These are phyloP conservation scores for Caranx melampygus DNA, from an alignment of 2,113 vertebrate genomes.

Conservation along the genomic window DNA sequence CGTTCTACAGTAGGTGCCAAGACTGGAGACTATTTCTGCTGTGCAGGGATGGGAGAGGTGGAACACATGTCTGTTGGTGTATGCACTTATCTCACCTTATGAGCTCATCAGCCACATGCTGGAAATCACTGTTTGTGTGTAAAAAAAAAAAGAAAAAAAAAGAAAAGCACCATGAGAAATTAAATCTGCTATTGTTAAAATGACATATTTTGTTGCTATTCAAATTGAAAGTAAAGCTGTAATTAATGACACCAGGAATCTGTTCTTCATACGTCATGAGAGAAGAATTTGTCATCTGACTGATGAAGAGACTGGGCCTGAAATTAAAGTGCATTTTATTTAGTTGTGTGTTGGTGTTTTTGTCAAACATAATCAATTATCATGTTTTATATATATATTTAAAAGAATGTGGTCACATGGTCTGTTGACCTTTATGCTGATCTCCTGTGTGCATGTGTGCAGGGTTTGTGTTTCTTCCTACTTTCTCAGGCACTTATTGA, in stretches of 20 bases:
- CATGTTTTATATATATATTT: too few species aligned
- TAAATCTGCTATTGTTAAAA: neutral
- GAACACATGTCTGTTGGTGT: neutral
- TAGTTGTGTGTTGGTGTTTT: neutral
- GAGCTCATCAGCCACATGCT: neutral
- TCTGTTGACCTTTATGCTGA: slow-evolving; percentile 38
- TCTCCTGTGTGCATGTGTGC: slow-evolving; percentile 7
- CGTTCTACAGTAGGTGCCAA: neutral
- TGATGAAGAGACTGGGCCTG: neutral
- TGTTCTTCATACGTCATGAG: neutral
- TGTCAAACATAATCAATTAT: neutral
- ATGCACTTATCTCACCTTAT: neutral
- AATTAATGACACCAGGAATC: neutral
- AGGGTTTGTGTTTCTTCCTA: neutral
- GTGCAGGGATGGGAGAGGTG: neutral
- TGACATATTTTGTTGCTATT: neutral
- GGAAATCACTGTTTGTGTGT: neutral
- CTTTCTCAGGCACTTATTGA: slow-evolving; percentile 53
- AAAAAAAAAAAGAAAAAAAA: neutral
- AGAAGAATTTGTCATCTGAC: neutral
- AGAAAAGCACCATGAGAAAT: neutral
- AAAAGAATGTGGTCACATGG: too few species aligned
- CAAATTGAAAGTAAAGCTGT: neutral
- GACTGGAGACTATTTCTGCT: neutral
- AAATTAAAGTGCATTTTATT: neutral